phyloP scores from a whole-genome alignment of 2,797 vertebrate genomes.

The Pipistrellus nathusii region DNA sequence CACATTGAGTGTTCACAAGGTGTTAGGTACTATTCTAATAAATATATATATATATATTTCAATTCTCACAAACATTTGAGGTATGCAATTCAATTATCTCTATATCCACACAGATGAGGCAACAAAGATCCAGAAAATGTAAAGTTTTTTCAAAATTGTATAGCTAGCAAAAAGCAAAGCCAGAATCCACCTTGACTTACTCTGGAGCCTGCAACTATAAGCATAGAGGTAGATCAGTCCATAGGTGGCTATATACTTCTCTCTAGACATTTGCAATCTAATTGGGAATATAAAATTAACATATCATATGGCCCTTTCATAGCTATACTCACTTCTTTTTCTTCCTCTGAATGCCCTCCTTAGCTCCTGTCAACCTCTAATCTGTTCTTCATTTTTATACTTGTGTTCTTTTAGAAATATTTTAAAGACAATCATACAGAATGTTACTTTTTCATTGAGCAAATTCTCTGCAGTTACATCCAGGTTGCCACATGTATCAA shows the following conservation, averaged over 20 bases:
- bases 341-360: fast-evolving
- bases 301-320: background rate
- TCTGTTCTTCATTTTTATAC: background rate
- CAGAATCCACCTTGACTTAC: background rate
- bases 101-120: background rate
- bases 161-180: background rate
- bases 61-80: background rate
- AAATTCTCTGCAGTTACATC: background rate
- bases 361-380: background rate
- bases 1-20: background rate
- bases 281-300: background rate
- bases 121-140: background rate
- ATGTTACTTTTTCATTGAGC: background rate
- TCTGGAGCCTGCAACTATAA: background rate
- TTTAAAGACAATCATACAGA: background rate
- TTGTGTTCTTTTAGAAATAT: background rate
- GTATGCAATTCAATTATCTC: background rate
- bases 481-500: no score
- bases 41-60: background rate
- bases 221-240: background rate
- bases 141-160: background rate
- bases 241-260: background rate
- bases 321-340: background rate
- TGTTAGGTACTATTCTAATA: background rate
- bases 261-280: background rate